A percentile compares a stretch with the other conserved stretches of the same genome.
Evolutionary conservation across 2,113 vertebrate genomes (phyloP).

Genomic region (Menura novaehollandiae): DNA sequence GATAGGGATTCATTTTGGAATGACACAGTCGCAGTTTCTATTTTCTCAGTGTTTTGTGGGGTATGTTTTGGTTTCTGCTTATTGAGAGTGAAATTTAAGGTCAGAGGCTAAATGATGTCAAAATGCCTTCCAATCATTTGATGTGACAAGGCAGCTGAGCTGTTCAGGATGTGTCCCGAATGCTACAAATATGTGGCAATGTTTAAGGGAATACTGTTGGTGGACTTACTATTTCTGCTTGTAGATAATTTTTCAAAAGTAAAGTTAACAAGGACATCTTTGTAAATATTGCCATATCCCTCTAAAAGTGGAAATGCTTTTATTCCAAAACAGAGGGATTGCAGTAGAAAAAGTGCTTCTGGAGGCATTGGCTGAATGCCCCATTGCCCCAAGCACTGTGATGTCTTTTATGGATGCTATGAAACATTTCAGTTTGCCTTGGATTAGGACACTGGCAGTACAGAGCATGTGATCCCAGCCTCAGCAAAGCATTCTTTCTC

Average conservation of each 20-base stretch:
- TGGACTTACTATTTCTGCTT: not conserved
- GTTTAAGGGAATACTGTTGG: not conserved
- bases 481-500: conserved; percentile 58
- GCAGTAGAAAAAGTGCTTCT: not conserved
- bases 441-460: conserved; percentile 40
- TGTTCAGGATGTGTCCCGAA: not conserved
- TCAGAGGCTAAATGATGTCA: conserved; percentile 40
- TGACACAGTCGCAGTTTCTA: conserved; percentile 39
- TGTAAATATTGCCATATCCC: not conserved
- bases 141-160: conserved; percentile 51
- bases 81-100: conserved; percentile 40
- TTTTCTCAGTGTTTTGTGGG: conserved; percentile 43
- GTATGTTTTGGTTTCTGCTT: conserved; percentile 44
- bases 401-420: conserved; percentile 43
- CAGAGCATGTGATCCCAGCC: conserved; percentile 40
- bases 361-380: conserved; percentile 37
- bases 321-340: not conserved
- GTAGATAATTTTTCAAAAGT: not conserved
- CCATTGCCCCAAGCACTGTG: not conserved
- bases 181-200: not conserved
- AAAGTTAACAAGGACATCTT: not conserved
- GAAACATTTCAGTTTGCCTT: conserved; percentile 57
- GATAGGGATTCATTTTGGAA: conserved; percentile 50
- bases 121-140: conserved; percentile 19
- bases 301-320: not conserved